Percentiles rank a stretch among this genome's conserved stretches.
phyloP scores from a whole-genome alignment of 2,797 vertebrate species.

The Erethizon dorsatum region DNA sequence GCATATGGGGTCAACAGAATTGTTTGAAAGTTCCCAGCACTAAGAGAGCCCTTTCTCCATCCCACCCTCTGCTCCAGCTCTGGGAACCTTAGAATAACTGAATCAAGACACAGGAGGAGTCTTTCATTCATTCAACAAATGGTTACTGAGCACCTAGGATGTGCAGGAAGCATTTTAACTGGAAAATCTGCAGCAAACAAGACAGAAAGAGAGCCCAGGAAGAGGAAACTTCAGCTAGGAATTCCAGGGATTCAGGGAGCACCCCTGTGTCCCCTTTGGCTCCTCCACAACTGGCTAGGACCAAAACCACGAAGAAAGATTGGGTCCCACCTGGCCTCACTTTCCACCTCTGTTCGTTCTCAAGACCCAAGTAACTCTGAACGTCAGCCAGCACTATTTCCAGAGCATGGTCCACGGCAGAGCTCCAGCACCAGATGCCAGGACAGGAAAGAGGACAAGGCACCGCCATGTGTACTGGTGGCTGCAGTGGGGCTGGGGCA shows the following conservation, averaged over 20 bases:
- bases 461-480: not conserved
- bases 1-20: rapidly evolving
- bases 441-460: not conserved
- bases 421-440: not conserved
- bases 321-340: not conserved
- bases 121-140: not conserved
- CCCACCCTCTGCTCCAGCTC: not conserved
- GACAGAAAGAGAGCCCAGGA: not conserved
- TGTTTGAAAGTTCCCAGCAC: not conserved
- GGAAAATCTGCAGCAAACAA: not conserved
- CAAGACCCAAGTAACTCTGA: not conserved
- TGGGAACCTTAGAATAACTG: not conserved
- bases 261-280: not conserved
- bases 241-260: not conserved
- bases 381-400: not conserved
- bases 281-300: not conserved
- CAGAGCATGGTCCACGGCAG: not conserved
- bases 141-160: not conserved
- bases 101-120: not conserved
- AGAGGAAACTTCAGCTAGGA: not conserved
- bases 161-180: not conserved
- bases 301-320: not conserved
- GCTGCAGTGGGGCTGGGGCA: no score
- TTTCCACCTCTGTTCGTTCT: not conserved
- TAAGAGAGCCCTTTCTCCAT: not conserved